phyloP scores from a whole-genome alignment of 2,113 vertebrate genomes.

The Pipa parva region DNA sequence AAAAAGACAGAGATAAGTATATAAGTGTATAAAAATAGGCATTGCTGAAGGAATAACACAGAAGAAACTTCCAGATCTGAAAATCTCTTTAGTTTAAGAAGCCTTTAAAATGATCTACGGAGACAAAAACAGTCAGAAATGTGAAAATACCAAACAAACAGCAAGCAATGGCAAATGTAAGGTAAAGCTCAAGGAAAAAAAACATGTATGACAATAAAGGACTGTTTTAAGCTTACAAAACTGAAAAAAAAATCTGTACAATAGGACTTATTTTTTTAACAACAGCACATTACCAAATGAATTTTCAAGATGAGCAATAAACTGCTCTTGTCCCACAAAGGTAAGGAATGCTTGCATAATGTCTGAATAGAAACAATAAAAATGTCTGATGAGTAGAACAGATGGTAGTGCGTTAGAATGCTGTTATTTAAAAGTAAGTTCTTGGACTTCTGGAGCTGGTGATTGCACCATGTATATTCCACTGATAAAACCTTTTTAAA shows the following conservation, averaged over 20 bases:
- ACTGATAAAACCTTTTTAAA: too few relatives aligned
- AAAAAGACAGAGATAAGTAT: slow-evolving; percentile 33
- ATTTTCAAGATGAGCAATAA: slow-evolving; percentile 37
- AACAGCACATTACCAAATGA: slow-evolving; percentile 20
- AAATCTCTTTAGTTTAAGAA: slow-evolving; percentile 13
- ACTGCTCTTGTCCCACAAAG: slow-evolving; percentile 24
- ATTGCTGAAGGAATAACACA: slow-evolving; percentile 12
- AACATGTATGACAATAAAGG: slow-evolving; percentile 7
- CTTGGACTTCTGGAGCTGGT: neutral
- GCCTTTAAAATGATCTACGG: slow-evolving; percentile 35
- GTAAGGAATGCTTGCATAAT: slow-evolving; percentile 26
- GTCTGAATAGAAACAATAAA: slow-evolving; percentile 22
- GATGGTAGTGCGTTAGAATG: neutral
- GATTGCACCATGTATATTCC: too few relatives aligned
- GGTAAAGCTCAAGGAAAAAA: slow-evolving; percentile 14
- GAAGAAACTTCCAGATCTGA: slow-evolving; percentile 23
- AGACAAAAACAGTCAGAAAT: slow-evolving; percentile 24
- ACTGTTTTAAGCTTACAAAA: slow-evolving; percentile 24
- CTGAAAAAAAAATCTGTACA: slow-evolving; percentile 22
- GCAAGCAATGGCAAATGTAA: slow-evolving; percentile 16
- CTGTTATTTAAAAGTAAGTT: neutral
- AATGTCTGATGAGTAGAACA: slow-evolving; percentile 24
- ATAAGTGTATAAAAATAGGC: slow-evolving; percentile 40
- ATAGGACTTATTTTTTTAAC: slow-evolving; percentile 12
- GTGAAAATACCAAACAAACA: slow-evolving; percentile 15